Base-by-base conservation (phyloP, 2,113 vertebrate genomes). In the Notiomystis cincta region DNA sequence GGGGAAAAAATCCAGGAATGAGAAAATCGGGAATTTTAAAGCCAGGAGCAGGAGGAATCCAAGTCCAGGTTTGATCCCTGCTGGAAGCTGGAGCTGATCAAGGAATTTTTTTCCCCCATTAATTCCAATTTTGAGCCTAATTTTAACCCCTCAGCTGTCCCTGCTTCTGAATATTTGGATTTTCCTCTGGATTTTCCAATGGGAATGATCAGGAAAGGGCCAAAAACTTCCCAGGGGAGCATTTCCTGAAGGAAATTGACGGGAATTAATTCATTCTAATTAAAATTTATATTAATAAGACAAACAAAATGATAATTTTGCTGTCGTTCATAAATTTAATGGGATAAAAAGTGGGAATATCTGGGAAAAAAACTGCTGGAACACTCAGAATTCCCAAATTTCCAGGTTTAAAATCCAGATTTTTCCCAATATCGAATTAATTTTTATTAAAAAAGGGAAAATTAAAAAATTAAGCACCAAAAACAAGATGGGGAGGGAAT, bases 251-350 rank as follows among this genome's bases (percentile, higher is more conserved):
- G 65, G 35, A 23, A 70, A 60, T 35, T 9, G 18, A 6, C 8
- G 38, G 23, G 7, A 58, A 58, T 40, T 30, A 23, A 27, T 42
- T 58, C 24, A 54, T 37, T 25, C 7, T 5, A 21, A 48, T 0
- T 47, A 19, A 61, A 80, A 70, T 11, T 20, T 7, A 13, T 0
- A 1, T 4, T 2, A 37, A 5, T 21, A 72, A 28, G 16, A 61
- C 11, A 58, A 69, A 62, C 28, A 13, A 53, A 82, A 42, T 0
- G 28, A 44, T 33, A 15, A 16, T 13, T 45, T 40, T 8, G 15
- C 7, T 1, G 0, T 1, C 35, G 44, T 15, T n/a, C 0, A 1
- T 14, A 19, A 23, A 70, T 2, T 4, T 2, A 31, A 82, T 0
- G 1, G 33, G 42, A 51, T 23, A 62, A 53, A 50, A 38, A 50